phyloP scores from a whole-genome alignment of 1,140 invertebrate species.

The Dendrolimus punctatus region DNA sequence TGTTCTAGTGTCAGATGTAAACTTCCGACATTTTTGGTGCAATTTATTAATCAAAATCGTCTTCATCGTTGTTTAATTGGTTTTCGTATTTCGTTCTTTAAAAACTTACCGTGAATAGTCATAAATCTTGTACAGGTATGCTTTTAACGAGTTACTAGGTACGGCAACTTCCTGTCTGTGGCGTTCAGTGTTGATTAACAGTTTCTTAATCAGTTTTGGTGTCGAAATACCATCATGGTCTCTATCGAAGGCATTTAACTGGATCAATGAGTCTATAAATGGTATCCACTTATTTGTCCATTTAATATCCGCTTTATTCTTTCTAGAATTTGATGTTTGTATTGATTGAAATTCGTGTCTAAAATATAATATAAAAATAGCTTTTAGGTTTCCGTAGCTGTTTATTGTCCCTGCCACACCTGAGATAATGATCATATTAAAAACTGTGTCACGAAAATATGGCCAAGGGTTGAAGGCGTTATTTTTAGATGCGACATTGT shows the following conservation, averaged over 20 bases:
- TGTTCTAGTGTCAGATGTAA: too few relatives aligned
- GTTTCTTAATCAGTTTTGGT: conserved; percentile 13
- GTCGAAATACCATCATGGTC: conserved; percentile 15
- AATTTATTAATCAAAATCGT: too few relatives aligned
- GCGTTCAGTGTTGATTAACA: conserved; percentile 11
- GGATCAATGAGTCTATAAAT: conserved; percentile 19
- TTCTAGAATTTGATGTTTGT: conserved; percentile 6
- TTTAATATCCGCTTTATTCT: conserved; percentile 12
- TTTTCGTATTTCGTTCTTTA: too few relatives aligned
- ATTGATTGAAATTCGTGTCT: conserved; percentile 21
- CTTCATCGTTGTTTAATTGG: too few relatives aligned
- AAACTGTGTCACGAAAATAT: too few relatives aligned
- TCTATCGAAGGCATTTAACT: conserved; percentile 14
- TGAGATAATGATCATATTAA: too few relatives aligned
- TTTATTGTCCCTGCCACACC: too few relatives aligned
- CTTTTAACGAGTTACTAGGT: neutral
- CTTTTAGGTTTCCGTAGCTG: too few relatives aligned
- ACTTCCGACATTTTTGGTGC: too few relatives aligned
- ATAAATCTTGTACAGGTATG: neutral
- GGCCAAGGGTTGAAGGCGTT: too few relatives aligned
- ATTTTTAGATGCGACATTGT: too few relatives aligned
- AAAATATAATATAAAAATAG: conserved; percentile 6
- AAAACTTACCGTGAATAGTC: conserved; percentile 3
- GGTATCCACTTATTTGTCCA: conserved; percentile 19
- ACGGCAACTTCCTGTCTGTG: conserved; percentile 1